Evolutionary conservation across 2,888 invertebrate species (phyloP), one percentile per base, ranked within the genome.

Genomic region (Empis stercorea): DNA sequence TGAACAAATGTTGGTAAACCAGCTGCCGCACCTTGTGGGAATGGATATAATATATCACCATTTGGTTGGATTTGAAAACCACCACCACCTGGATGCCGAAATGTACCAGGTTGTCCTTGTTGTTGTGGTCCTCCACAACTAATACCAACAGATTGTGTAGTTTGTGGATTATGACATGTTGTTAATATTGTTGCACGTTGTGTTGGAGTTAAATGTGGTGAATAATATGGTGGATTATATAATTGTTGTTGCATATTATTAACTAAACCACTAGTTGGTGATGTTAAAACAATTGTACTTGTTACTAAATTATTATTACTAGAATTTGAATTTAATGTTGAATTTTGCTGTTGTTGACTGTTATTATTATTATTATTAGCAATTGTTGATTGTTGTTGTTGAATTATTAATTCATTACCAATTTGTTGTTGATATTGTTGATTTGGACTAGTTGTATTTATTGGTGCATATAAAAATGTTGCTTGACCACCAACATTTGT

Each of bases 1-100:
- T 46, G 50, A 37, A 30, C 53, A 37, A 27, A 48, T 34, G 46
- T 49, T 46, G 49, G 46, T 5, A 54, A 57, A 17, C 58, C 55
- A 10, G 60, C 47, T 56, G 61, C 37, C 54, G 57, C 48, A 39
- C 61, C 60, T 10, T 64, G 57, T 45, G 58, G 62, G 54, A 63
- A 65, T 30, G 78, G 79, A 55, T 77, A 79, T 10, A 75, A 62
- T 51, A 75, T 62, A 49, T 76, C 75, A 49, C 74, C 75, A 54
- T 75, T 75, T 51, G 73, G 73, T 52, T 73, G 72, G 56, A 64
- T 62, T 57, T 62, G 68, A 62, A 65, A 71, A 57, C 61, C 68
- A 44, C 23, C 23, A n/a, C 34, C 13, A n/a, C n/a, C 34, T 56
- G 63, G 69, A 57, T 64, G 52, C 42, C 65, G 62, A 56, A 61